Percentiles rank a stretch among this genome's conserved stretches.
Evolutionary conservation across 1,140 invertebrate species (phyloP).

Genomic region (Dendrolimus kikuchii): DNA sequence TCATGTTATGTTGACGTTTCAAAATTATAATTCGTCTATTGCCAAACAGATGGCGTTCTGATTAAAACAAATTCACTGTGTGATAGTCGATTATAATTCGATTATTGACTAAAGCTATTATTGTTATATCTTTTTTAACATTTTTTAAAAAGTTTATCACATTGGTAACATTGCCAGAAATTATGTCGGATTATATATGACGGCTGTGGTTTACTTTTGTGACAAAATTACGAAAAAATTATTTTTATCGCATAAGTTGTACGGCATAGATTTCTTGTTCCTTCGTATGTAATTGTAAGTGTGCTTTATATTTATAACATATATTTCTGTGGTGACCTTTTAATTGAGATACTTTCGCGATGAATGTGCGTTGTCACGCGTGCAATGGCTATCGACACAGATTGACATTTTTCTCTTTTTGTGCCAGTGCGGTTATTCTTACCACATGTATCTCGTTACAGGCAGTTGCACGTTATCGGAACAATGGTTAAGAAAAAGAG

Average conservation of each 20-base stretch:
- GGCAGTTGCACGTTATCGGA: conserved; percentile 42
- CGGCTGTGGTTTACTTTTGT: conserved; percentile 54
- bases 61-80: too few relatives aligned
- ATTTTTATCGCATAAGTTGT: conserved; percentile 28
- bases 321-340: conserved; percentile 4
- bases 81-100: not conserved
- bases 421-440: conserved; percentile 62
- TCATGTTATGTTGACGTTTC: conserved; percentile 68
- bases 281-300: conserved; percentile 61
- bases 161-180: conserved; percentile 30
- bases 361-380: conserved; percentile 68
- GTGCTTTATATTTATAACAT: conserved; percentile 18
- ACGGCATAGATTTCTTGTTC: conserved; percentile 26
- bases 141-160: conserved; percentile 7
- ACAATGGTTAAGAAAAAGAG: conserved; percentile 78
- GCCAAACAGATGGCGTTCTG: conserved; percentile 26
- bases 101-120: not conserved
- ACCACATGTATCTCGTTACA: conserved; percentile 67
- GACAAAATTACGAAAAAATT: conserved; percentile 47
- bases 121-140: conserved; percentile 20
- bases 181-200: conserved; percentile 68
- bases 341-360: conserved; percentile 20
- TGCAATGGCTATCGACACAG: conserved; percentile 67
- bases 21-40: conserved; percentile 42
- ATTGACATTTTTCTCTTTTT: conserved; percentile 68